Conservation (phyloP, 1,140 invertebrate genomes). For the Drosophila sp. region DNA sequence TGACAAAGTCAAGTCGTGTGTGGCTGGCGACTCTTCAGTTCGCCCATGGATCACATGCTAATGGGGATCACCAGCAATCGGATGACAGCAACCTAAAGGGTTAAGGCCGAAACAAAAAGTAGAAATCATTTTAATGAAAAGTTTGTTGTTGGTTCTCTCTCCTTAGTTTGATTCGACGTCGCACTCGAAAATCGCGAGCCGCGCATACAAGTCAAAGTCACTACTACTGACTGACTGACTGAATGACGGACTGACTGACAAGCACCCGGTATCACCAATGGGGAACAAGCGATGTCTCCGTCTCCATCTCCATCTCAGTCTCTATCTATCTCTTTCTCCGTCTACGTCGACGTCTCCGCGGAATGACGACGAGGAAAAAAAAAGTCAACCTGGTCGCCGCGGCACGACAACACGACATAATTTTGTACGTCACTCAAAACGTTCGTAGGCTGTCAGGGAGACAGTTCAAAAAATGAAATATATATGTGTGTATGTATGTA, state of each 20-base stretch:
- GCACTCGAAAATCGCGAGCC: slow-evolving; percentile 65
- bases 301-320: neutral
- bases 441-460: slow-evolving; percentile 76
- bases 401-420: slow-evolving; percentile 81
- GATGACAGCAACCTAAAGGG: slow-evolving; percentile 33
- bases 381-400: slow-evolving; percentile 73
- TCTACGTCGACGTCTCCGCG: slow-evolving; percentile 14
- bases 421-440: slow-evolving; percentile 80
- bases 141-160: slow-evolving; percentile 28
- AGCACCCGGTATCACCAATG: slow-evolving; percentile 17
- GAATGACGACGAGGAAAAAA: slow-evolving; percentile 52
- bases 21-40: slow-evolving; percentile 36
- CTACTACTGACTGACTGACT: slow-evolving; percentile 30
- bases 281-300: slow-evolving; percentile 29
- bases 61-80: slow-evolving; percentile 32
- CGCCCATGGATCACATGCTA: slow-evolving; percentile 41
- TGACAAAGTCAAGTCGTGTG: slow-evolving; percentile 46
- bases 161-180: slow-evolving; percentile 65
- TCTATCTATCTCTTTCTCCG: neutral
- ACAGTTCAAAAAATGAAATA: slow-evolving; percentile 79
- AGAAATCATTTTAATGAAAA: slow-evolving; percentile 49
- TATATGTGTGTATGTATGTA: slow-evolving; percentile 47
- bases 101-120: slow-evolving; percentile 37
- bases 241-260: neutral
- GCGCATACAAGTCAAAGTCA: slow-evolving; percentile 63